Conservation (phyloP, 2,888 invertebrate species). For the Beris morrisii region DNA sequence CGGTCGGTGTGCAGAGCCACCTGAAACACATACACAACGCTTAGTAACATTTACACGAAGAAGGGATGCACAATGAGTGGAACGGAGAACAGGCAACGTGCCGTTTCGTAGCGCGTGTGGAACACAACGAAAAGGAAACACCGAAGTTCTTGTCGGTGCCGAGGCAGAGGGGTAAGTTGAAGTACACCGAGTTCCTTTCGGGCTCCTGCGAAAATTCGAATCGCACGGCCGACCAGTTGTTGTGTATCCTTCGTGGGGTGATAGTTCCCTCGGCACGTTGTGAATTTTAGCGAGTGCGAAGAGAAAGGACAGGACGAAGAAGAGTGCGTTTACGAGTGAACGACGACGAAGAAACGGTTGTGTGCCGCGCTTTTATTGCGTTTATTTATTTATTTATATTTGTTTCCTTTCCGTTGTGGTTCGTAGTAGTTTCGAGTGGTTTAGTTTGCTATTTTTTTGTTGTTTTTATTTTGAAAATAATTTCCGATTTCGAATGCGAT, state of each 20-base stretch:
- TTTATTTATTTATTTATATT: slow-evolving; percentile 42
- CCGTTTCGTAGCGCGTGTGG: too few relatives aligned
- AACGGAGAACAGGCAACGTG: too few relatives aligned
- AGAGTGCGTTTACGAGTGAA: slow-evolving; percentile 17
- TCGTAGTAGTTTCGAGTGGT: slow-evolving; percentile 37
- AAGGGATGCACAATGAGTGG: too few relatives aligned
- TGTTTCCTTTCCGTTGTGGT: slow-evolving; percentile 32
- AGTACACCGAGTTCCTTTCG: not conserved
- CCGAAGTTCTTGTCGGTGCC: not conserved
- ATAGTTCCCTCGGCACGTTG: slow-evolving; percentile 43
- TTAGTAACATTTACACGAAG: too few relatives aligned
- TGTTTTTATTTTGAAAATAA: slow-evolving; percentile 35
- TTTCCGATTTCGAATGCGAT: slow-evolving; percentile 39
- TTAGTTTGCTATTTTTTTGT: slow-evolving; percentile 37
- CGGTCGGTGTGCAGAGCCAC: too few relatives aligned
- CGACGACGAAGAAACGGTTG: slow-evolving; percentile 32
- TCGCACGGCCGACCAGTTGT: slow-evolving; percentile 48
- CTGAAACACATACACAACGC: too few relatives aligned
- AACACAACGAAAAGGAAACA: too few relatives aligned
- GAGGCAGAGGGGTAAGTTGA: not conserved
- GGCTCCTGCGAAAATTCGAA: slow-evolving; percentile 12
- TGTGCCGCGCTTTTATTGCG: slow-evolving; percentile 43
- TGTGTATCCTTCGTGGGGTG: slow-evolving; percentile 58
- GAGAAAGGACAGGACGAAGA: slow-evolving; percentile 41
- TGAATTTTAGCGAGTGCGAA: slow-evolving; percentile 47